Base-by-base conservation (phyloP, 2,888 invertebrate genomes). In the Octodonta nipae region DNA sequence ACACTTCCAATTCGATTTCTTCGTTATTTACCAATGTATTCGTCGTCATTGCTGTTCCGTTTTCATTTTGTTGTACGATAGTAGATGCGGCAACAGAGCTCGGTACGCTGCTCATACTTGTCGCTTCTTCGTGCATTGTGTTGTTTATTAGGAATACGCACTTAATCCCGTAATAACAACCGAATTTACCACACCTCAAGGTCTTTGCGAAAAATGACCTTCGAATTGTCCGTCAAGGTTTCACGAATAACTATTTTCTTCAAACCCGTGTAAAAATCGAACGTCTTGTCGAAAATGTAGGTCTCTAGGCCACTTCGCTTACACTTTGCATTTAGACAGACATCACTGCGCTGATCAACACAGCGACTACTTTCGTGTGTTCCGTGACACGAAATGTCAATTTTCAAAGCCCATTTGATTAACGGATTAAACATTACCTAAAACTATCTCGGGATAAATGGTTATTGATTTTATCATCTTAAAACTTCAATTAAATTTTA, bases 271-370 rank as follows among this genome's bases (percentile, higher is more conserved):
- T 62, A 65, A 63, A 64, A 69, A 66, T 70, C 60, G 70, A 71
- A 71, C 70, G 68, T 71, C 71, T 68, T 69, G 67, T 66, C n/a
- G n/a, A n/a, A 69, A 78, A 81, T 79, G 78, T 81, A 80, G 81
- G 81, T 81, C 79, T 80, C 73, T 81, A 78, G 81, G 81, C 78
- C 81, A 81, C 78, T 78, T 76, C 76, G 76, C 78, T 77, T 78
- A 77, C 76, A 78, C 78, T 75, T 73, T 75, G 73, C 76, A 76
- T 73, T 73, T 73, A 71, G 73, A 73, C 73, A 72, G 73, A 74
- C 73, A 71, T 71, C 67, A 75, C 75, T 73, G 62, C 67, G 36
- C 64, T 65, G 70, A 67, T 76, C 77, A 76, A 74, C 68, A 64
- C 65, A 72, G 66, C 68, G 66, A 69, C 76, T 65, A 65, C 66